These are phyloP conservation scores for Percina caprodes DNA, from an alignment of 2,113 vertebrate genomes.

Conservation along the genomic window DNA sequence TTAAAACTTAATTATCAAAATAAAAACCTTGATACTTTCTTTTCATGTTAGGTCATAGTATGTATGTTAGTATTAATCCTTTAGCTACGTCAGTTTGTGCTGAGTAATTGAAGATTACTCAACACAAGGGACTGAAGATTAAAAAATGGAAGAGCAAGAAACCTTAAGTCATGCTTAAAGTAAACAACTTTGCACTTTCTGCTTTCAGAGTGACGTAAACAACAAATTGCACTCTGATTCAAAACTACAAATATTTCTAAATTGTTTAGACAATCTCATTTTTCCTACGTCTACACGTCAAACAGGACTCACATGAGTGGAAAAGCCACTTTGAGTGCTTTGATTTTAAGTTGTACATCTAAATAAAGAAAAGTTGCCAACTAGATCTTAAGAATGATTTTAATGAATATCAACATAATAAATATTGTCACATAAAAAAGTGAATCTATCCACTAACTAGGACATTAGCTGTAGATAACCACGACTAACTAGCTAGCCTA, in stretches of 20 bases:
- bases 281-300: neutral
- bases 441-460: constrained; percentile 60
- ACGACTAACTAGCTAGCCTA: constrained; percentile 26
- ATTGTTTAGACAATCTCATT: neutral
- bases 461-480: constrained; percentile 7
- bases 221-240: neutral
- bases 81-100: neutral
- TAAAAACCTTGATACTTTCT: neutral
- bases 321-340: neutral
- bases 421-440: neutral
- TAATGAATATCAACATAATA: neutral
- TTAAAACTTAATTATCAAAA: neutral
- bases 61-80: neutral
- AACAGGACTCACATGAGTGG: neutral
- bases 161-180: neutral
- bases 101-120: too few species aligned
- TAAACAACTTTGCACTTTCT: neutral
- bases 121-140: neutral
- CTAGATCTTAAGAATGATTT: constrained; percentile 36
- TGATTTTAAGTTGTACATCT: neutral
- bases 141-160: neutral
- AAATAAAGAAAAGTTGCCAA: constrained; percentile 30
- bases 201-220: neutral
- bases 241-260: neutral
- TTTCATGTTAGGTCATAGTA: neutral